Conservation (phyloP, 2,888 invertebrate species). For the Melieria picta region DNA sequence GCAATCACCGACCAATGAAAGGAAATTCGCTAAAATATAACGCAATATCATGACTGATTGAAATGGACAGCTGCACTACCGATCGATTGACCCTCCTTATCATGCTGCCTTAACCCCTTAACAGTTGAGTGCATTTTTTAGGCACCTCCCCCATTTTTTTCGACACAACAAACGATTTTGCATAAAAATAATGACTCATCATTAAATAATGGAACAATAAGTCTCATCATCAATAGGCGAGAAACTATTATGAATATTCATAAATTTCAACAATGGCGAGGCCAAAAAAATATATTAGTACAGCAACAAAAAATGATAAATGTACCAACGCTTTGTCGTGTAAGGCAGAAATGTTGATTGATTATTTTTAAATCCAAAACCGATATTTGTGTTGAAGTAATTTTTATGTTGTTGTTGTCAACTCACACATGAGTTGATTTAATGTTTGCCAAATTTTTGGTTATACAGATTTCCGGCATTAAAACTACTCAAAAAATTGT, state of each 20-base stretch:
- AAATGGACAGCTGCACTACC: too few relatives aligned
- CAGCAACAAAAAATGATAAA: conserved; percentile 17
- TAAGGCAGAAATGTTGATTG: conserved; percentile 16
- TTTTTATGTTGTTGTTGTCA: not conserved
- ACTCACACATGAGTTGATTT: conserved; percentile 13
- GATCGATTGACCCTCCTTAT: too few relatives aligned
- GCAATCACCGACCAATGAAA: too few relatives aligned
- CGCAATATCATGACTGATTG: too few relatives aligned
- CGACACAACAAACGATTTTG: not conserved
- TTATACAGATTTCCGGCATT: not conserved
- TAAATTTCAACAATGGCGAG: conserved; percentile 18
- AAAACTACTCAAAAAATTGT: not conserved
- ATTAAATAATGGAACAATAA: conserved; percentile 14
- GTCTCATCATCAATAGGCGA: conserved; percentile 4
- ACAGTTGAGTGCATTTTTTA: too few relatives aligned
- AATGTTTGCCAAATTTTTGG: conserved; percentile 12
- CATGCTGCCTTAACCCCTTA: too few relatives aligned
- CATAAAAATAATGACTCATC: conserved; percentile 19
- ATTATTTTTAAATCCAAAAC: conserved; percentile 29
- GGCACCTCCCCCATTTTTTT: too few relatives aligned
- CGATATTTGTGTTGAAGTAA: conserved; percentile 29
- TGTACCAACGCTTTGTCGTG: not conserved
- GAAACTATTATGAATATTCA: conserved; percentile 36
- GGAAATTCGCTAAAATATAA: too few relatives aligned
- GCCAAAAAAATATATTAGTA: too few relatives aligned